Evolutionary conservation across 2,113 vertebrate genomes (phyloP), one percentile per base, ranked within the genome.

Genomic region (Gnathonemus longibarbis): DNA sequence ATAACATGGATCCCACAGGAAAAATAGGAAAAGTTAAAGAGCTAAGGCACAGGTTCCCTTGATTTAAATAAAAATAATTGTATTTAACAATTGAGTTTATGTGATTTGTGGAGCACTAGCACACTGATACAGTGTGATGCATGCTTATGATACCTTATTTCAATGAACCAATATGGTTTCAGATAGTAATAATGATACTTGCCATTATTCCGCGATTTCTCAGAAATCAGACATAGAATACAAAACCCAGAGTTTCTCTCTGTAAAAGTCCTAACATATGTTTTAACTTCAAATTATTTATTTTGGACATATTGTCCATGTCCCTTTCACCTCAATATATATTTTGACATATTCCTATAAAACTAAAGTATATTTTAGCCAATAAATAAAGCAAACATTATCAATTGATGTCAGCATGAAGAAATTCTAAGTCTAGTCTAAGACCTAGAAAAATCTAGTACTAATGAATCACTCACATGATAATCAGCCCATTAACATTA

Each of bases 151-250:
- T 39, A 89, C 92, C 89, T 90, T 91, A 89, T 87, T 90, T 91
- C 84, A 77, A 88, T 92, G 91, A 94, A 95, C 94, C 95, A 96
- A 93, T 94, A 93, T 96, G 94, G 95, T 95, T 93, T 90, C 89
- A 77, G 62, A 91, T 89, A 19, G 89, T 88, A 91, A 89, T 39
- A 77, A 27, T 24, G 11, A 90, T 90, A 74, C 89, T 48, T 77
- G 84, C 39, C 70, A 42, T 45, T 66, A 87, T 56, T 83, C 21
- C 49, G 93, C 91, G 92, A 96, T 96, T 96, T 96, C 95, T 96
- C 84, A 95, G 96, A 96, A 96, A 96, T 96, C 95, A 95, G 92
- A 93, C 17, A 89, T 74, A 83, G 80, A 86, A 84, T 62, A 39
- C 6, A 45, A 45, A 84, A 84, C 9, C 21, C 13, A 24, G 24